Base-by-base conservation (phyloP, 2,113 vertebrate genomes). In the human region DNA sequence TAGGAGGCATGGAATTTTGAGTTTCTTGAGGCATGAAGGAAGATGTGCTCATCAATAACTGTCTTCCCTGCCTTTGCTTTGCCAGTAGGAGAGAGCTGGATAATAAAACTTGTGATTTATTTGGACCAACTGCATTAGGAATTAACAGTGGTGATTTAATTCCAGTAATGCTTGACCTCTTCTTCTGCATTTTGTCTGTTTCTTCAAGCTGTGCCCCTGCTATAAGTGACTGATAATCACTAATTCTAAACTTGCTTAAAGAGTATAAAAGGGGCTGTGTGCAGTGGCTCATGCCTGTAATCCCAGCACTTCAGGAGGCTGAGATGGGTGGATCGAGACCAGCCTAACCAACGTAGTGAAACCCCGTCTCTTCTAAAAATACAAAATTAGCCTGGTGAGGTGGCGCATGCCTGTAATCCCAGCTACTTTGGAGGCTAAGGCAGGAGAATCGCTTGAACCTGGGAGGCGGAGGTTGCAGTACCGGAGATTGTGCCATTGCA, bases 31-130 rank as follows among this genome's bases (percentile, higher is more conserved):
- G 82, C 59, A 8, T 76, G 43, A 93, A 94, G 79, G 91, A 93
- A 92, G 50, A 8, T 20, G 2, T 52, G 57, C 13, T 79, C 48
- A 48, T 86, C 70, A 94, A 86, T 89, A 90, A 78, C 57, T 83
- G 17, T 52, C 89, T 86, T 95, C 92, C 83, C 32, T 84, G 52
- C 83, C 81, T 85, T 2, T 45, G 66, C 30, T 89, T 76, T 97
- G 45, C 27, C 0, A 0, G 11, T 64, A 66, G 43, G 25, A 84
- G 38, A 92, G 23, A 89, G 52, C 3, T 64, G 81, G 78, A 32
- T 85, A 66, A 94, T 84, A 97, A 93, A 97, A 45, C 52, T 59
- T 97, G 80, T 68, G 45, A 38, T 97, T 97, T 96, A 40, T 80
- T n/a, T 88, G 68, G 93, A 23, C 35, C 23, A 35, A 22, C 93